Evolutionary conservation across 2,797 vertebrate species (phyloP), one percentile per base, ranked within the genome.

Genomic region (Hirundo rustica): DNA sequence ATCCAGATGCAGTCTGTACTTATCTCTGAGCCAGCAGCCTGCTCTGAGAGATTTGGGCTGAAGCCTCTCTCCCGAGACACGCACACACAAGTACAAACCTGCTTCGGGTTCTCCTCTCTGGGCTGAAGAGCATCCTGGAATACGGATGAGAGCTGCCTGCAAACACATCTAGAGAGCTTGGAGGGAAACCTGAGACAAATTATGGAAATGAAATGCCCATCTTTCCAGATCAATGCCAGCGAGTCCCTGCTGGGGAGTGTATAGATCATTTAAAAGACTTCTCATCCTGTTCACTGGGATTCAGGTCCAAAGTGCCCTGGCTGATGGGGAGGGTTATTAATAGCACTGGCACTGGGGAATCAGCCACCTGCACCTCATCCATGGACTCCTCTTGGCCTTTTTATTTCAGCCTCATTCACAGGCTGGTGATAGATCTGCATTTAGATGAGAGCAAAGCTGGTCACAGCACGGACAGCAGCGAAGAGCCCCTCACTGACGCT

Each of bases 181-280:
- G 72, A 73, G 44, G 77, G 60, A 86, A 78, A 82, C 23, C 36
- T 2, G 21, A 93, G 94, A 90, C 20, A 72, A 88, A 83, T 95
- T 67, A 93, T 73, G 89, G 88, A 72, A 96, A 96, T 80, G 67
- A 96, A 96, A 96, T 93, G 83, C 86, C 71, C 85, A 58, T 84
- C 92, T 84, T 86, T 82, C 65, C 80, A 89, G 88, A 96, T 94
- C 94, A 90, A 66, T 95, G 89, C 48, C 89, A 65, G 82, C 55
- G 71, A 92, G 65, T 91, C 93, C 90, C 88, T 74, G 65, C 47
- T 85, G 92, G 88, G 88, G 55, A 81, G 50, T 36, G 2, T 7
- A 67, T 53, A 85, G 84, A 93, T 96, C 91, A 89, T 89, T 95
- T 92, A 85, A 93, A 84, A 91, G 83, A 85, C 34, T 22, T 44